Evolutionary conservation across 2,797 vertebrate genomes (phyloP).

Genomic region (Gadopsis bispinosus): DNA sequence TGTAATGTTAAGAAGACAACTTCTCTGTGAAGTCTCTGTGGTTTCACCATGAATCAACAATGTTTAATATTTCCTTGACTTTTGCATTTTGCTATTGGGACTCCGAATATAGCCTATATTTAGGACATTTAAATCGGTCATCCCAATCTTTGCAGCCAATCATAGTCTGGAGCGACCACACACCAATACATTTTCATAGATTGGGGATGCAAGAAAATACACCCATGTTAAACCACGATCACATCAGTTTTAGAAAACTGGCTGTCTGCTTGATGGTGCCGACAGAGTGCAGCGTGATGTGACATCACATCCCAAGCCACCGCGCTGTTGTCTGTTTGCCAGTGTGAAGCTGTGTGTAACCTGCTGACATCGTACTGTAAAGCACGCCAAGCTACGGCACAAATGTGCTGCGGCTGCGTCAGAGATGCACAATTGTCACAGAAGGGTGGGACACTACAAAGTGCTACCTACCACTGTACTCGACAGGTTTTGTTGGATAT

Average conservation of each 20-base stretch:
- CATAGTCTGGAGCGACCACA: too few relatives aligned
- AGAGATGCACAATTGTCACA: neutral
- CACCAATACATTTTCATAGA: neutral
- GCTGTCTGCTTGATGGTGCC: neutral
- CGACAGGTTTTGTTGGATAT: slow-evolving; percentile 6
- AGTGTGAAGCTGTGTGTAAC: neutral
- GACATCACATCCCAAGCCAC: neutral
- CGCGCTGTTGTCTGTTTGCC: neutral
- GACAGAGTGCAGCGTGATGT: neutral
- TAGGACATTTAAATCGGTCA: too few relatives aligned
- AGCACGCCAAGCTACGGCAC: neutral
- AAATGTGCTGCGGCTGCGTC: neutral
- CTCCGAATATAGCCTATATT: too few relatives aligned
- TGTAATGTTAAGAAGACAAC: too few relatives aligned
- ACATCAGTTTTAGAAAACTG: neutral
- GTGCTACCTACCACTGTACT: neutral
- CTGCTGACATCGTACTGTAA: neutral
- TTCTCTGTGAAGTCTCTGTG: too few relatives aligned
- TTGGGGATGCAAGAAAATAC: neutral
- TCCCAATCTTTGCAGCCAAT: too few relatives aligned
- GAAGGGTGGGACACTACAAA: neutral
- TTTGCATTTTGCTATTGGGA: too few relatives aligned
- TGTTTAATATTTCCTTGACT: too few relatives aligned
- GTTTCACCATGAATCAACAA: too few relatives aligned
- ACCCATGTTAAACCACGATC: neutral